Percentiles rank a stretch among this genome's conserved stretches.
These are phyloP conservation scores for Conus canariensis DNA, from an alignment of 2,888 invertebrate genomes.

Conservation along the genomic window DNA sequence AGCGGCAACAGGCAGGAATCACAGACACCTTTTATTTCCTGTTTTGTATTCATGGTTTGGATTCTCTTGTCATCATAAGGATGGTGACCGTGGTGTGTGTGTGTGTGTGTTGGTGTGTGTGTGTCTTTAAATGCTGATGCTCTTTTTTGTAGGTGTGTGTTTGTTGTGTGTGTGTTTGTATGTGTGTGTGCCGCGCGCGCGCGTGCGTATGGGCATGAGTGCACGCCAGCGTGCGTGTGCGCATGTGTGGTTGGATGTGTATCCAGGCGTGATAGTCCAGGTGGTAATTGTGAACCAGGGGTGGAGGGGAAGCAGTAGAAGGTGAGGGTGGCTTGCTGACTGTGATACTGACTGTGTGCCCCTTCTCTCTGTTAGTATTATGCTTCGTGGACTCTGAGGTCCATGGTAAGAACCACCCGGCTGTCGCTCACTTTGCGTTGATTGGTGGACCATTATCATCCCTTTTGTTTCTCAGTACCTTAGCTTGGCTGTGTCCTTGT, in stretches of 20 bases:
- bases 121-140: no score
- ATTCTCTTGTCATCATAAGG: no score
- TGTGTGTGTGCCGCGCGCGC: background rate
- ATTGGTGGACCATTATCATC: background rate
- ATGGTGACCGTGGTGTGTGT: no score
- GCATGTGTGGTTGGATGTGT: background rate
- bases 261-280: no score
- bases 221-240: background rate
- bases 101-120: no score
- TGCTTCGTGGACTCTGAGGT: slow-evolving; percentile 58
- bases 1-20: no score
- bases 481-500: background rate
- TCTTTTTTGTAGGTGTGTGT: no score
- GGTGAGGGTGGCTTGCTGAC: background rate
- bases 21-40: no score
- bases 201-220: background rate
- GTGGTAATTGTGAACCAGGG: background rate
- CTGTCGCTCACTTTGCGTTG: background rate
- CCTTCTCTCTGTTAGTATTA: slow-evolving; percentile 59
- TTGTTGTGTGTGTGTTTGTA: background rate
- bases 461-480: background rate
- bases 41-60: no score
- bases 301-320: no score
- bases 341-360: background rate
- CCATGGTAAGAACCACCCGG: slow-evolving; percentile 57